Percentiles rank a stretch among this genome's conserved stretches.
phyloP scores from a whole-genome alignment of 2,113 vertebrate genomes.

The Felis chaus region DNA sequence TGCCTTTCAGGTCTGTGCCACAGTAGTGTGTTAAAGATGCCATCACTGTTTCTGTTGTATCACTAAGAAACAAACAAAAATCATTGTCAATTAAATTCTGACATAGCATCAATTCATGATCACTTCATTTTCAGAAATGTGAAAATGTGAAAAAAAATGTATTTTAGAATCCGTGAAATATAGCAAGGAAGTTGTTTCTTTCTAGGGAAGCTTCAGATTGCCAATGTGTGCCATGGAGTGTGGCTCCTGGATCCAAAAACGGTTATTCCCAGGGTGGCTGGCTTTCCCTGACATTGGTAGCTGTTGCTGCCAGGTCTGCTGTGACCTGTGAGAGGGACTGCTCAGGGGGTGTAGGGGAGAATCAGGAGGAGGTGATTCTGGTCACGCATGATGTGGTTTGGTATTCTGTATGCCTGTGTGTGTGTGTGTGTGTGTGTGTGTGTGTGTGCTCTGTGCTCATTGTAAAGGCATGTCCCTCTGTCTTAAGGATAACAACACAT shows the following conservation, averaged over 20 bases:
- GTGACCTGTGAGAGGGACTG: not conserved
- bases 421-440: not conserved
- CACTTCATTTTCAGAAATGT: not conserved
- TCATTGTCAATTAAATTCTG: not conserved
- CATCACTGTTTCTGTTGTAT: not conserved
- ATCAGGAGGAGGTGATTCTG: not conserved
- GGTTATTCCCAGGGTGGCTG: not conserved
- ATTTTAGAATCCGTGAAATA: not conserved
- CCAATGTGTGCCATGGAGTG: not conserved
- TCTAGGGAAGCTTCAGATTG: not conserved
- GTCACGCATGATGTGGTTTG: not conserved
- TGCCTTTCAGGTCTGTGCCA: not conserved
- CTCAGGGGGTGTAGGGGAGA: not conserved
- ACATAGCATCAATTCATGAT: not conserved
- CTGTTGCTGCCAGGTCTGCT: not conserved
- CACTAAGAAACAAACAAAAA: not conserved
- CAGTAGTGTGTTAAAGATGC: not conserved
- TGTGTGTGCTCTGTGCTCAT: not conserved
- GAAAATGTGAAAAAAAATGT: not conserved
- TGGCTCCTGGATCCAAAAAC: not conserved
- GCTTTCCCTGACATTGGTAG: not conserved
- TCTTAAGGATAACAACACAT: not conserved
- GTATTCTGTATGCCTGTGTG: not conserved
- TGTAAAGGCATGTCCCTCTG: not conserved
- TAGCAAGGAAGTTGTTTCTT: not conserved